Evolutionary conservation across 2,797 vertebrate genomes (phyloP).

Genomic region (Lophura swinhoii): DNA sequence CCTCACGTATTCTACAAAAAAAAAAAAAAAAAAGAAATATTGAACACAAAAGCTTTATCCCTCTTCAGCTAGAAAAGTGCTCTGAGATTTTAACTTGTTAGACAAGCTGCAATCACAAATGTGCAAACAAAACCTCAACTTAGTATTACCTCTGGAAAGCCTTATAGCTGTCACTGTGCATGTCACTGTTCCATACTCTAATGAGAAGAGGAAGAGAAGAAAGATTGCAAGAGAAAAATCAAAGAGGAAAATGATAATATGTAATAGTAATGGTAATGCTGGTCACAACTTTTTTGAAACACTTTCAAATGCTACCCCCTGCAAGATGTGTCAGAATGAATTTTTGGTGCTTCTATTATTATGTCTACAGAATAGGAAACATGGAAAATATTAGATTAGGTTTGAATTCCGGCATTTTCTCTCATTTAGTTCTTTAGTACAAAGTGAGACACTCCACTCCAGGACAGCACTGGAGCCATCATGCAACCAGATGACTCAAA

Average conservation of each 20-base stretch:
- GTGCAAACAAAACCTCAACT: not conserved
- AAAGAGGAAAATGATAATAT: not conserved
- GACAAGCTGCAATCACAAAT: not conserved
- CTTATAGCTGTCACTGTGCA: not conserved
- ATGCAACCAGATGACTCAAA: not conserved
- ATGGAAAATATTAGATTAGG: not conserved
- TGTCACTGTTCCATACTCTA: not conserved
- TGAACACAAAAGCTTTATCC: not conserved
- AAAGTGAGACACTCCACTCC: not conserved
- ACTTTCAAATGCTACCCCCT: not conserved
- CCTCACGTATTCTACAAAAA: not conserved
- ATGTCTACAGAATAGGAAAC: not conserved
- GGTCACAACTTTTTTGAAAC: not conserved
- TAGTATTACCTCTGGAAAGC: not conserved
- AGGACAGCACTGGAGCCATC: not conserved
- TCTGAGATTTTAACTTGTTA: not conserved
- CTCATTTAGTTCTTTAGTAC: not conserved
- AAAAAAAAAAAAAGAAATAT: not conserved
- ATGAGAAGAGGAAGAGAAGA: not conserved
- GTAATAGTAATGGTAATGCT: not conserved
- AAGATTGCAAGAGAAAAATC: not conserved
- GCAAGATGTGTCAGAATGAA: not conserved
- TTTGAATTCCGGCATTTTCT: not conserved
- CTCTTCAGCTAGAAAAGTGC: not conserved
- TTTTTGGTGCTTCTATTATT: not conserved